These are phyloP conservation scores for Heliconius erato DNA, from an alignment of 2,888 invertebrate species.

Conservation along the genomic window DNA sequence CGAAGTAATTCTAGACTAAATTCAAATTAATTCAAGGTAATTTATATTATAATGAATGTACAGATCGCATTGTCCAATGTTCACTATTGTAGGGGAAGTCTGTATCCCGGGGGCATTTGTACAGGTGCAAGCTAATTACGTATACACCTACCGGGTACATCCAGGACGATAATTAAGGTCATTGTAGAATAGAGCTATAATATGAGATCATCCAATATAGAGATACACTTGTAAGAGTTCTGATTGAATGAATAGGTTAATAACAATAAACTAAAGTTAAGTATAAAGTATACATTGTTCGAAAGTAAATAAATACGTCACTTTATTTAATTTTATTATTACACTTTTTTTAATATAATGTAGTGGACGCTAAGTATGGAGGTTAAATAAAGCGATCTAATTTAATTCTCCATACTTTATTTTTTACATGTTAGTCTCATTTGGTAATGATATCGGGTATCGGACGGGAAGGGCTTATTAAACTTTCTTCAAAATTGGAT, in stretches of 20 bases:
- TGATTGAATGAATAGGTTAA: neutral
- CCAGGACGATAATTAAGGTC: neutral
- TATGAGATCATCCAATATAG: slow-evolving; percentile 10
- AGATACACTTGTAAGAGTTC: slow-evolving; percentile 19
- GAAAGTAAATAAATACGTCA: neutral
- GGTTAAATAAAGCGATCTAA: no score
- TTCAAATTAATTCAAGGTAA: neutral
- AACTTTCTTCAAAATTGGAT: no score
- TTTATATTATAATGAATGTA: neutral
- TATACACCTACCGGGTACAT: slow-evolving; percentile 1
- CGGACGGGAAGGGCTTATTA: no score
- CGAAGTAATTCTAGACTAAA: neutral
- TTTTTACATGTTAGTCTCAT: no score
- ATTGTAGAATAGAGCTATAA: slow-evolving; percentile 3
- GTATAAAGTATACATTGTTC: neutral
- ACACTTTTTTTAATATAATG: no score
- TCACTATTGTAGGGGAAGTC: neutral
- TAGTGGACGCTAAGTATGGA: no score
- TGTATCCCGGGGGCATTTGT: slow-evolving; percentile 5
- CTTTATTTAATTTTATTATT: neutral
- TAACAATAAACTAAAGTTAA: neutral
- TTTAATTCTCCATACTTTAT: no score
- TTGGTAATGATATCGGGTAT: no score
- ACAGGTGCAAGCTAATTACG: neutral
- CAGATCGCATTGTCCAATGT: neutral